Percentiles rank a stretch among this genome's conserved stretches.
Conservation (phyloP, 1,140 invertebrate genomes). For the Hycleus phaleratus region DNA sequence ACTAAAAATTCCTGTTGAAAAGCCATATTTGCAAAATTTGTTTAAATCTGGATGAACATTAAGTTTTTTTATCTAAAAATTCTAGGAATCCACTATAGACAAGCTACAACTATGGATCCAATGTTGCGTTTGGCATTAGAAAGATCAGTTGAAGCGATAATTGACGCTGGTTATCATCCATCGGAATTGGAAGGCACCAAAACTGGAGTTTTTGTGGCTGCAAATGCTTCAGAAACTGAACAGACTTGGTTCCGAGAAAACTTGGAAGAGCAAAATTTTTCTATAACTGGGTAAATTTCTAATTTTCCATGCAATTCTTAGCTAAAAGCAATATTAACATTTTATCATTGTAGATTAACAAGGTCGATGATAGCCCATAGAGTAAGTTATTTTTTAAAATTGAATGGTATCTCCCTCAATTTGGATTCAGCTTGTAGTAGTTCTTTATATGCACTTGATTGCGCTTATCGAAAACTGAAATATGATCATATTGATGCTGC, state of each 20-base stretch:
- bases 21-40: too few relatives aligned
- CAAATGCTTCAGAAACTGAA: constrained; percentile 41
- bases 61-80: too few relatives aligned
- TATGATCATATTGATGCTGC: constrained; percentile 75
- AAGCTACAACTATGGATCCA: constrained; percentile 81
- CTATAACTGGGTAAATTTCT: background rate
- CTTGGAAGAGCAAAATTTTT: background rate
- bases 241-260: background rate
- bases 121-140: constrained; percentile 79
- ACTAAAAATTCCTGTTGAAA: too few relatives aligned
- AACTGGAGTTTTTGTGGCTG: constrained; percentile 73
- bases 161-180: constrained; percentile 69
- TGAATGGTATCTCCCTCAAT: constrained; percentile 69
- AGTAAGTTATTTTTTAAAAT: constrained; percentile 67
- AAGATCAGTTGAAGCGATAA: constrained; percentile 73
- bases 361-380: constrained; percentile 73
- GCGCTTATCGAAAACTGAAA: constrained; percentile 69
- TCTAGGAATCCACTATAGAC: constrained; percentile 57
- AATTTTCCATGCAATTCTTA: background rate
- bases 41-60: too few relatives aligned
- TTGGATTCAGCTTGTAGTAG: constrained; percentile 89
- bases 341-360: background rate
- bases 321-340: background rate
- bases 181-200: constrained; percentile 55
- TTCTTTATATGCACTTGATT: constrained; percentile 74